A percentile compares a stretch with the other conserved stretches of the same genome.
These are phyloP conservation scores for Invenusta paracnida DNA, from an alignment of 2,888 invertebrate genomes.

Conservation along the genomic window DNA sequence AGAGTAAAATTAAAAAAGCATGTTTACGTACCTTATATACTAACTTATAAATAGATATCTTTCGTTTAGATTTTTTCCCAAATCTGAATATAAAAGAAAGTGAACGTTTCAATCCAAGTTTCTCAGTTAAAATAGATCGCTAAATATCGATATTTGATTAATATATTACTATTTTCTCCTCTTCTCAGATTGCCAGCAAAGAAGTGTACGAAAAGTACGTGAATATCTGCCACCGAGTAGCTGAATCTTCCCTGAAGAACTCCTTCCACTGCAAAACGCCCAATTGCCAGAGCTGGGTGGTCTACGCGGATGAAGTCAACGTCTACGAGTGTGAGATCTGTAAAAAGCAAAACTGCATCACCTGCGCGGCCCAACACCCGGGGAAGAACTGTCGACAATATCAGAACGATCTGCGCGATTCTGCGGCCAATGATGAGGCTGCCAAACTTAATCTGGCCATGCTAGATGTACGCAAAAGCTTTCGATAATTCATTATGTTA, in stretches of 20 bases:
- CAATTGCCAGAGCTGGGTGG: slow-evolving; percentile 82
- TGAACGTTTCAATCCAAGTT: too few relatives aligned
- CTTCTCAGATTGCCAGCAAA: background rate
- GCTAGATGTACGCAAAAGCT: slow-evolving; percentile 69
- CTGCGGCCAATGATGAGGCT: slow-evolving; percentile 68
- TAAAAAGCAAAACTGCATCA: slow-evolving; percentile 73
- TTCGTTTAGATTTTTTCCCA: too few relatives aligned
- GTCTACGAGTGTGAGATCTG: slow-evolving; percentile 80
- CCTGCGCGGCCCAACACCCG: slow-evolving; percentile 78
- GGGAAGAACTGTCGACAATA: slow-evolving; percentile 76
- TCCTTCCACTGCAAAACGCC: slow-evolving; percentile 84
- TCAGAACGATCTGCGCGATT: slow-evolving; percentile 67
- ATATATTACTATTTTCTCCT: background rate
- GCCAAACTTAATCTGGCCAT: slow-evolving; percentile 72
- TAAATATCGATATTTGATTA: too few relatives aligned
- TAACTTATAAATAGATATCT: too few relatives aligned
- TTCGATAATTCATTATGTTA: too few relatives aligned
- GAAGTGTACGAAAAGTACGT: background rate
- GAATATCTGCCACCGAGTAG: slow-evolving; percentile 69
- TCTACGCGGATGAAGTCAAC: slow-evolving; percentile 78
- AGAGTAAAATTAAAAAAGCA: too few relatives aligned
- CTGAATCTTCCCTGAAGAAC: slow-evolving; percentile 73
- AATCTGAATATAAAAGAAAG: too few relatives aligned
- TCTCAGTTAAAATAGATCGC: too few relatives aligned
- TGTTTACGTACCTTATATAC: too few relatives aligned